A percentile compares a stretch with the other conserved stretches of the same genome.
phyloP scores from a whole-genome alignment of 2,888 invertebrate genomes.

The Eumerus sabulonum region DNA sequence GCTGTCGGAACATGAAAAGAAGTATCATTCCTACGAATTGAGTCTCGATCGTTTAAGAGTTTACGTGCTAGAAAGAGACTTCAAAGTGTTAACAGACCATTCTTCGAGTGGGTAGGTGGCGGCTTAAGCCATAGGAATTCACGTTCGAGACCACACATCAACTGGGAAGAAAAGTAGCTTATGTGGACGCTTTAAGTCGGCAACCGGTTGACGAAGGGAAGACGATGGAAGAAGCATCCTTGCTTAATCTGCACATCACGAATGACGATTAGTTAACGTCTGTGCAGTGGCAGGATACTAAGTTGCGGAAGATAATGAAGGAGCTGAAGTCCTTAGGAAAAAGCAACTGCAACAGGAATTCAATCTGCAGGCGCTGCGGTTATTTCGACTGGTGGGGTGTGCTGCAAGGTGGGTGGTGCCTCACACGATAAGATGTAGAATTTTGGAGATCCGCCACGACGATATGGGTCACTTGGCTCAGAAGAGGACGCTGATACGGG shows the following conservation, averaged over 20 bases:
- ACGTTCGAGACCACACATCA: too few relatives aligned
- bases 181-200: constrained; percentile 16
- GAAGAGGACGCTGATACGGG: too few relatives aligned
- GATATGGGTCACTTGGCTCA: too few relatives aligned
- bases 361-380: neutral
- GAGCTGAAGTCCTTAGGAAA: neutral
- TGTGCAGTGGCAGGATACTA: neutral
- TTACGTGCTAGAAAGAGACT: constrained; percentile 55
- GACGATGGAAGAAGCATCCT: constrained; percentile 1
- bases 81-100: constrained; percentile 22
- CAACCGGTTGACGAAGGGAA: neutral
- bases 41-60: constrained; percentile 72
- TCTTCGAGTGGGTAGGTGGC: constrained; percentile 6
- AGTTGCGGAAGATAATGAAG: neutral
- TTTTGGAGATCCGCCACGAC: too few relatives aligned
- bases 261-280: too few relatives aligned
- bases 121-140: too few relatives aligned
- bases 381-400: neutral
- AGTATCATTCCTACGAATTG: constrained; percentile 72
- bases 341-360: neutral
- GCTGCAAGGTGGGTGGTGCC: neutral
- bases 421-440: too few relatives aligned
- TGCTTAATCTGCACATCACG: constrained; percentile 4
- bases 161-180: too few relatives aligned
- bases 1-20: constrained; percentile 56